phyloP scores from a whole-genome alignment of 2,797 vertebrate genomes.

The Aulostomus chinensis region DNA sequence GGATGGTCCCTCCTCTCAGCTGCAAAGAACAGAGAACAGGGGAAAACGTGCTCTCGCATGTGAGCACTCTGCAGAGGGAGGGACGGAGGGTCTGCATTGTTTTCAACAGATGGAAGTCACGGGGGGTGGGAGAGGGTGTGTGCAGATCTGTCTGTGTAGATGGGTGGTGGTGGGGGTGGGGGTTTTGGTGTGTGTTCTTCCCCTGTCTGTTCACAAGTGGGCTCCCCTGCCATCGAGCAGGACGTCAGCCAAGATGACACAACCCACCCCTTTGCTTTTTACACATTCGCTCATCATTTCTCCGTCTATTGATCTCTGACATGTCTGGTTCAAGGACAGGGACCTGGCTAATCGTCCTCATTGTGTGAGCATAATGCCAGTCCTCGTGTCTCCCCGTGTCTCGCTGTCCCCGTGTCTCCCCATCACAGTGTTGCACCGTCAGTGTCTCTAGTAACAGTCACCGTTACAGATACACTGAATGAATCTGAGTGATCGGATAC shows the following conservation, averaged over 20 bases:
- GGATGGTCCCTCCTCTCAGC: conserved; percentile 40
- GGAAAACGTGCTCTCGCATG: conserved; percentile 69
- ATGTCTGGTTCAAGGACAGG: no score
- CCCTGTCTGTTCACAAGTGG: conserved; percentile 63
- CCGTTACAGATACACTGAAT: no score
- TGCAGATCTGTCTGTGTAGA: conserved; percentile 20
- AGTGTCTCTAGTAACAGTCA: no score
- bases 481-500: no score
- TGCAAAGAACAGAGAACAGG: conserved; percentile 41
- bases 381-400: no score
- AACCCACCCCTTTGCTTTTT: conserved; percentile 57
- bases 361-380: no score
- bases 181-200: conserved; percentile 56
- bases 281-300: conserved; percentile 33
- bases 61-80: conserved; percentile 59
- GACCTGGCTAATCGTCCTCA: no score
- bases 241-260: conserved; percentile 50
- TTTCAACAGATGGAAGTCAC: conserved; percentile 71
- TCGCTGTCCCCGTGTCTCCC: no score
- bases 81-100: conserved; percentile 61
- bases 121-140: conserved; percentile 51
- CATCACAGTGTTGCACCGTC: no score
- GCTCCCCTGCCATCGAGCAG: conserved; percentile 42
- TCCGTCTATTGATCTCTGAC: no score
- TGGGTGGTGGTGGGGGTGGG: conserved; percentile 18